Evolutionary conservation across 2,113 vertebrate species (phyloP), one percentile per base, ranked within the genome.

Genomic region (Oncorhynchus gorbuscha): DNA sequence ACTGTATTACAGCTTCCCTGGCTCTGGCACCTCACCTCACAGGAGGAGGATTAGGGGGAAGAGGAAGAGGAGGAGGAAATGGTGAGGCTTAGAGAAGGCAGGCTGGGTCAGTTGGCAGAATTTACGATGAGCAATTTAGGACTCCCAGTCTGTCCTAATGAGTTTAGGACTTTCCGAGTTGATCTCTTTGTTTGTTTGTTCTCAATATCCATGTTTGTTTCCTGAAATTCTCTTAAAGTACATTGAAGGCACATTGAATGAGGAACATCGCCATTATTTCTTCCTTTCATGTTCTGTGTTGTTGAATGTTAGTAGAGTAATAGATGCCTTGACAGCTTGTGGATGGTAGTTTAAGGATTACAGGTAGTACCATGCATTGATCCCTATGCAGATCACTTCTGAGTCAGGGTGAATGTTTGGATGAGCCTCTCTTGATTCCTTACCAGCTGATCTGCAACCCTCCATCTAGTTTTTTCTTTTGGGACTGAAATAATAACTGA

Each of bases 1-100:
- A 30, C 77, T 86, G 86, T 88, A 86, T 91, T 85, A 81, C 88
- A 89, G 87, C 86, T 87, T 86, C 88, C 89, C 80, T 76, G 85
- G 84, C 79, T 73, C 74, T 81, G 80, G 78, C 84, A 89, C 87
- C 82, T 92, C 85, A 78, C 80, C n/a, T n/a, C n/a, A n/a, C n/a
- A n/a, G 39, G 1, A 66, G 30, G 70, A 51, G 68, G 59, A 75
- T 49, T 64, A 16, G 66, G 66, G 64, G 24, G 75, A 76, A 14
- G 55, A 65, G 75, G 58, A 30, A 59, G 69, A 18, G 72, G 45
- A 77, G 69, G 81, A n/a, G 32, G 68, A 67, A 62, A 70, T 70
- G 72, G 73, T 79, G 75, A 73, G 39, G 24, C 58, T 55, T 67
- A 8, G 76, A 79, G 76, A 80, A 71, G 26, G 61, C 68, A 65